Evolutionary conservation across 2,888 invertebrate species (phyloP), one percentile per base, ranked within the genome.

Genomic region (Macrosiphum euphorbiae): DNA sequence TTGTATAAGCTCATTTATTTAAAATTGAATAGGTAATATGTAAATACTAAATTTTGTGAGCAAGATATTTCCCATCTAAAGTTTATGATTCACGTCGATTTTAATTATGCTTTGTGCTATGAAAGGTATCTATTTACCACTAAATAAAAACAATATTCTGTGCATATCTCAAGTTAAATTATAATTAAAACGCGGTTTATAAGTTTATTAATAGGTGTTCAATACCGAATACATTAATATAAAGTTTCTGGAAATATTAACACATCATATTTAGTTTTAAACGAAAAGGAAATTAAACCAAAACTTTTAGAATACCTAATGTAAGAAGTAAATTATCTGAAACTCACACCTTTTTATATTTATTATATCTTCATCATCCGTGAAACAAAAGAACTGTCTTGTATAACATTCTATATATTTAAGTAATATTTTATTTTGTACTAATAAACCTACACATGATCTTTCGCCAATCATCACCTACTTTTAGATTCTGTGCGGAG

Each of bases 161-260:
- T 85, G 26, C 26, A 85, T 85, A 85, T 78, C 20, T 35, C 35
- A 20, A 3, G 78, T 35, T 35, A 78, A 78, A 88, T 67, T 67
- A 47, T 61, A 61, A 67, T 90, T 67, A 47, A 47, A 90, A 90
- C 61, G 26, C 1, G n/a, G 41, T 61, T 61, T 90, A 47, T n/a
- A 47, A 47, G n/a, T 90, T 67, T 61, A 44, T 67, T 47, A 61
- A 35, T 35, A 3, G 10, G 47, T 67, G n/a, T 90, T 47, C 28
- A 47, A 35, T 61, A n/a, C 7, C 61, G 28, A 20, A 61, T n/a
- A 28, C 3, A 3, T 47, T 35, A 61, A 28, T 20, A 61, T 28
- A 41, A 61, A 67, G 16, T 90, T 90, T 90, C 24, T 61, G 61
- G 47, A n/a, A 67, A 44, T 90, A 61, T 90, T 47, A 90, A 67